Conservation (phyloP, 2,797 vertebrate genomes). For the Pachyuromys duprasi region DNA sequence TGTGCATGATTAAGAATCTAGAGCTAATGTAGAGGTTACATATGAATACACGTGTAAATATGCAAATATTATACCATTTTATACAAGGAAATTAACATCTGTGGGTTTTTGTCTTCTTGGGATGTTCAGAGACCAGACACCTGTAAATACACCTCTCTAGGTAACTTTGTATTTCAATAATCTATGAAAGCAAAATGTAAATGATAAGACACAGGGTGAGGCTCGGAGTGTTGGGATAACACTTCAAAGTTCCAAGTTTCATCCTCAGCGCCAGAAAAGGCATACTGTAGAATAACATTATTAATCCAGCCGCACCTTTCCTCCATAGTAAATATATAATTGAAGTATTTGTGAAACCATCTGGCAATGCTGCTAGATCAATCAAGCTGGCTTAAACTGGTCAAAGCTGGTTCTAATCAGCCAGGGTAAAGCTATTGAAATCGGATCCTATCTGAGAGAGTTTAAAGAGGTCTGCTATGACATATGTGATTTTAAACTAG, state of each 20-base stretch:
- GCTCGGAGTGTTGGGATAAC: not conserved
- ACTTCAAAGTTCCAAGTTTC: not conserved
- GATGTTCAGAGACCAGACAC: not conserved
- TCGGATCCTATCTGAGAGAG: slow-evolving; percentile 3
- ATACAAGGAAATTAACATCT: not conserved
- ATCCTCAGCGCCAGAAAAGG: not conserved
- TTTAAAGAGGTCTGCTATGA: not conserved
- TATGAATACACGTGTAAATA: not conserved
- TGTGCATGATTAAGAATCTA: not conserved
- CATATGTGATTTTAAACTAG: not conserved
- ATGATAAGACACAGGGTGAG: not conserved
- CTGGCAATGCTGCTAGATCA: not conserved
- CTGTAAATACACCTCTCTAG: not conserved
- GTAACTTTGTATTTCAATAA: not conserved
- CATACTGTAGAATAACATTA: not conserved
- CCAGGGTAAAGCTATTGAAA: not conserved
- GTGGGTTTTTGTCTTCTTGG: not conserved
- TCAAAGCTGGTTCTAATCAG: slow-evolving; percentile 18
- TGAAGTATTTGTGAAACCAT: slow-evolving; percentile 22
- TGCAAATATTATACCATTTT: not conserved
- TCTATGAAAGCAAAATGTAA: not conserved
- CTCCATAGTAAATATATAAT: not conserved
- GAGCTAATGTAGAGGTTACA: not conserved
- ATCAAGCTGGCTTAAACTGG: slow-evolving; percentile 29
- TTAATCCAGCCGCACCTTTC: not conserved